Conservation (phyloP, 1,140 invertebrate genomes). For the Araneus ventricosus region DNA sequence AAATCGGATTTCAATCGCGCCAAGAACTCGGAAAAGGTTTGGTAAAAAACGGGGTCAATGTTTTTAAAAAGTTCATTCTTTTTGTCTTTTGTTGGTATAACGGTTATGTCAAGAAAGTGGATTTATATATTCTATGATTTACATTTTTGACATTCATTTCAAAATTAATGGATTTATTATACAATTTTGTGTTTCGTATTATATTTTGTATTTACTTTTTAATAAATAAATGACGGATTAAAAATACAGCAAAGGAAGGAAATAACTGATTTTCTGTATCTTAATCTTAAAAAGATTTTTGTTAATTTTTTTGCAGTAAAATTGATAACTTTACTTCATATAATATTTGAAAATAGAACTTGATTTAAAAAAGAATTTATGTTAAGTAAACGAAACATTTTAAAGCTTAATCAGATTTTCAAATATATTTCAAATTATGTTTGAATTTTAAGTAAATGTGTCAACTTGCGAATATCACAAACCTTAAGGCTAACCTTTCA, state of each 20-base stretch:
- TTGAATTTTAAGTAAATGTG: too few relatives aligned
- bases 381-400: too few relatives aligned
- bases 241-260: not conserved
- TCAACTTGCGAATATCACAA: too few relatives aligned
- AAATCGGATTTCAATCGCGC: not conserved
- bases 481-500: too few relatives aligned
- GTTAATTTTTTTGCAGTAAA: too few relatives aligned
- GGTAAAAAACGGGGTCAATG: not conserved
- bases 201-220: not conserved
- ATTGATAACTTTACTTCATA: too few relatives aligned
- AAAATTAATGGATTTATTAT: not conserved
- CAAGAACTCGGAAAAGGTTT: not conserved
- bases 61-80: not conserved
- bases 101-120: not conserved
- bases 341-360: too few relatives aligned
- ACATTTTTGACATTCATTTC: not conserved
- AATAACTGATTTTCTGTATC: not conserved
- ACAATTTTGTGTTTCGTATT: not conserved
- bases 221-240: not conserved
- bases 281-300: too few relatives aligned
- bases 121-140: not conserved
- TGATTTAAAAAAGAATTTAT: too few relatives aligned
- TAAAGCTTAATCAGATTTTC: too few relatives aligned
- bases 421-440: too few relatives aligned
- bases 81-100: not conserved